Evolutionary conservation across 2,113 vertebrate species (phyloP).

Genomic region (Choloepus hoffmanni): DNA sequence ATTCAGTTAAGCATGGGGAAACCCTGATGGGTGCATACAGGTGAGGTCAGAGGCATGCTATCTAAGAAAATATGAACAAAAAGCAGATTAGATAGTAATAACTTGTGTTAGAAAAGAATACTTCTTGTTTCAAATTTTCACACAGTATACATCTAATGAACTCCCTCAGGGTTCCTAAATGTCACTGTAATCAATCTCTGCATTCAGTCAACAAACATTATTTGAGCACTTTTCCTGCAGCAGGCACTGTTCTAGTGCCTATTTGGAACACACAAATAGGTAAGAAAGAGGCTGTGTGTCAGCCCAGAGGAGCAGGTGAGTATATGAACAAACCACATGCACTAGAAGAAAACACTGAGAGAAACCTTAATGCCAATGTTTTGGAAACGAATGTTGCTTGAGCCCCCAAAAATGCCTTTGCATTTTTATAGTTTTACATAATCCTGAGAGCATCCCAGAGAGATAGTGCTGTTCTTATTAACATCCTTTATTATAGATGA

Average conservation of each 20-base stretch:
- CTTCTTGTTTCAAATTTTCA: background rate
- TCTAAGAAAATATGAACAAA: background rate
- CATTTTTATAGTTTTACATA: background rate
- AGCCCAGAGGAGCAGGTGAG: background rate
- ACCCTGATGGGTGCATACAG: background rate
- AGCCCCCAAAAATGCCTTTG: background rate
- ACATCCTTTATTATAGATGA: background rate
- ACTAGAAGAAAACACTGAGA: background rate
- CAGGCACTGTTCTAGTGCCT: fast-evolving
- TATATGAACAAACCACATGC: background rate
- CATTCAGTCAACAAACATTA: fast-evolving
- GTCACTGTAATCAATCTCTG: fast-evolving
- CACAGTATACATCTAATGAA: fast-evolving
- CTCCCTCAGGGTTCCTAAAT: too few relatives aligned
- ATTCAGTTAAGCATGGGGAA: background rate
- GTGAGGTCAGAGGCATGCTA: too few relatives aligned
- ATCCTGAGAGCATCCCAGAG: background rate
- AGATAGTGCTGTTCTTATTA: too few relatives aligned
- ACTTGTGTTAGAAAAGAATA: fast-evolving
- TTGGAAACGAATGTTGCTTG: background rate
- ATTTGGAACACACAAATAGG: fast-evolving
- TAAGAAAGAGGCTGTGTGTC: background rate
- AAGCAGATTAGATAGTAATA: background rate
- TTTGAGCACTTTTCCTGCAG: fast-evolving
- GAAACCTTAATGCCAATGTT: fast-evolving